These are phyloP conservation scores for Temnothorax nylanderi DNA, from an alignment of 1,140 invertebrate species.

Conservation along the genomic window DNA sequence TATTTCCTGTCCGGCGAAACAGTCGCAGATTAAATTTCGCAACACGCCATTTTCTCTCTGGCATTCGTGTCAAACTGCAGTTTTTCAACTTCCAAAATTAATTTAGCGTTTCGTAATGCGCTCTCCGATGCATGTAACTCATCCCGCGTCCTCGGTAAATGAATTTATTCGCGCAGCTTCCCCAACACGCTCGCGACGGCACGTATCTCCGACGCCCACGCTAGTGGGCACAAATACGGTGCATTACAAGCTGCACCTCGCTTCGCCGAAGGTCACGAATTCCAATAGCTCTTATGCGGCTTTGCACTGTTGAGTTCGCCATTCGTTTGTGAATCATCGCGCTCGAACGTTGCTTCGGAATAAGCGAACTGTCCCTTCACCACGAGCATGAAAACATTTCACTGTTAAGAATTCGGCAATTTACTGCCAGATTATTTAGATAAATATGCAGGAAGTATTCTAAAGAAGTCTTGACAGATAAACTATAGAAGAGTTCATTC, in stretches of 20 bases:
- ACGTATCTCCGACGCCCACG: constrained; percentile 63
- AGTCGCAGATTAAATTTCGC: constrained; percentile 22
- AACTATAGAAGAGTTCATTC: background rate
- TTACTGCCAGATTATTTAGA: background rate
- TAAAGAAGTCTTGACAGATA: background rate
- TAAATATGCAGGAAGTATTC: background rate
- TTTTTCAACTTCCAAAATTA: constrained; percentile 51
- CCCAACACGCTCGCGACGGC: constrained; percentile 49
- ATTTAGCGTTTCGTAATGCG: constrained; percentile 46
- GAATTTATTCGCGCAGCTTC: constrained; percentile 67
- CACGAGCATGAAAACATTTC: background rate
- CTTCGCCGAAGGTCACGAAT: constrained; percentile 71
- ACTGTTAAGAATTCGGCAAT: background rate
- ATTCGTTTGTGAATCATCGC: constrained; percentile 68
- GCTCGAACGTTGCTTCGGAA: background rate
- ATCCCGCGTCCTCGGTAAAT: constrained; percentile 44
- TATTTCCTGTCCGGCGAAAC: background rate
- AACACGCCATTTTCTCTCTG: background rate
- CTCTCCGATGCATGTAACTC: constrained; percentile 46
- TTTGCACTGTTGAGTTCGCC: constrained; percentile 48
- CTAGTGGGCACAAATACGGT: constrained; percentile 60
- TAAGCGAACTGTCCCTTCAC: background rate
- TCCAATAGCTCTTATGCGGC: constrained; percentile 67
- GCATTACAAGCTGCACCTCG: constrained; percentile 69
- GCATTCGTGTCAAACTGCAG: constrained; percentile 8